phyloP scores from a whole-genome alignment of 2,888 invertebrate species.

The Lasioglossum zephyrum region DNA sequence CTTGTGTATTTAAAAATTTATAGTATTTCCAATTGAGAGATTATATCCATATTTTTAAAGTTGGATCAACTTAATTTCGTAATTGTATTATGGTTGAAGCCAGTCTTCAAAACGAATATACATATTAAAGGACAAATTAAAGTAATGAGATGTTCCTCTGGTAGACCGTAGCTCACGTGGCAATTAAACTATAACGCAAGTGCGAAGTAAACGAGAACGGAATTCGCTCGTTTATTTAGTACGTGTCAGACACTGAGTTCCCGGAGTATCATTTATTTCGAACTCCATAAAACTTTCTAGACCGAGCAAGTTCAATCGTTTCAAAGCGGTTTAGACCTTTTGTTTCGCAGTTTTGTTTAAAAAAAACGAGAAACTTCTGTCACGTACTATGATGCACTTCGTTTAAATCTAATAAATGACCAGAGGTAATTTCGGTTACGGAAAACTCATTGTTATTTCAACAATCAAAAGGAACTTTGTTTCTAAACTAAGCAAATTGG shows the following conservation, averaged over 20 bases:
- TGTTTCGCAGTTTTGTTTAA: not conserved
- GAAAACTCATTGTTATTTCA: not conserved
- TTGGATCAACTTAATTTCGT: not conserved
- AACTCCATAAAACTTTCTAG: conserved; percentile 41
- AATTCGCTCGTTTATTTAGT: conserved; percentile 33
- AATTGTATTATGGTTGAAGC: not conserved
- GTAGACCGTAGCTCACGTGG: not conserved
- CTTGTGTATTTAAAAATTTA: not conserved
- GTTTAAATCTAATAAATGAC: not conserved
- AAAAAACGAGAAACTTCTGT: not conserved
- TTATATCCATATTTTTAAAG: not conserved
- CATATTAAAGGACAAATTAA: not conserved
- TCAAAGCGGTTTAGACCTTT: not conserved
- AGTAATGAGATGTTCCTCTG: not conserved
- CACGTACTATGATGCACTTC: not conserved
- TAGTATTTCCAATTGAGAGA: not conserved
- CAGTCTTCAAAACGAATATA: not conserved
- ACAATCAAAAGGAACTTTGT: not conserved
- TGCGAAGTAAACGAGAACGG: conserved; percentile 13
- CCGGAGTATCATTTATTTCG: conserved; percentile 39
- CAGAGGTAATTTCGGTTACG: not conserved
- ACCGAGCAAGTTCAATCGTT: conserved; percentile 34
- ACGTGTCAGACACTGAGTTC: conserved; percentile 23
- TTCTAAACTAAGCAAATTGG: not conserved
- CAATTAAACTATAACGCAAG: conserved; percentile 15